These are phyloP conservation scores for Danaus chrysippus DNA, from an alignment of 2,888 invertebrate genomes.

Conservation along the genomic window DNA sequence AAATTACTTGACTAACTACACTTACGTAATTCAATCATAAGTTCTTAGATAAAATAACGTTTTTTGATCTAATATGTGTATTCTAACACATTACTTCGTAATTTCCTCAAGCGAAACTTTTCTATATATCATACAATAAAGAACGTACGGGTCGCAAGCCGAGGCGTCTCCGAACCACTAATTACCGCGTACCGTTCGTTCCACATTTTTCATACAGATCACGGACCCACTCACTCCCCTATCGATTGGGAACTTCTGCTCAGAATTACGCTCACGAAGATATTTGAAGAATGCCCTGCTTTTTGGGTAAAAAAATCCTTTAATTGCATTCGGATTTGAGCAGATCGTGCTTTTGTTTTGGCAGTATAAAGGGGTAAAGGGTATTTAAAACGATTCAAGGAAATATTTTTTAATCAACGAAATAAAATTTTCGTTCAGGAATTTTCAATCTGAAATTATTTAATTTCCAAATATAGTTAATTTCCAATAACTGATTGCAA, in stretches of 20 bases:
- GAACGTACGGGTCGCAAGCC: conserved; percentile 26
- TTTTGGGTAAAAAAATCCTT: conserved; percentile 18
- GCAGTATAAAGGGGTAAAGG: neutral
- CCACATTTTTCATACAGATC: conserved; percentile 72
- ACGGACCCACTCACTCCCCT: conserved; percentile 58
- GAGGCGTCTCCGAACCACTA: conserved; percentile 47
- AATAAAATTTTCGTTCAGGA: too few species aligned
- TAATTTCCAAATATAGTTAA: too few species aligned
- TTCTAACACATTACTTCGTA: neutral
- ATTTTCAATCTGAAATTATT: too few species aligned
- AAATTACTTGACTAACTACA: too few species aligned
- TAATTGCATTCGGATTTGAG: conserved; percentile 10
- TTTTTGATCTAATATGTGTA: too few species aligned
- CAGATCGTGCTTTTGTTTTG: neutral
- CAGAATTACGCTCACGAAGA: conserved; percentile 47
- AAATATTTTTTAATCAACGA: too few species aligned
- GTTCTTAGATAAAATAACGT: too few species aligned
- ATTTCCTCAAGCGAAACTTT: neutral
- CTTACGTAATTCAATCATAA: too few species aligned
- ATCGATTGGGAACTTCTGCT: conserved; percentile 61
- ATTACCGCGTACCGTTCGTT: conserved; percentile 58
- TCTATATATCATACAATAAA: conserved; percentile 15
- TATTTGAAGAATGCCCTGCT: conserved; percentile 48
- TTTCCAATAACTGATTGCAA: too few species aligned
- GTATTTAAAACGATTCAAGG: neutral